Conservation (phyloP, 2,888 invertebrate genomes). For the Melanotus villosus region DNA sequence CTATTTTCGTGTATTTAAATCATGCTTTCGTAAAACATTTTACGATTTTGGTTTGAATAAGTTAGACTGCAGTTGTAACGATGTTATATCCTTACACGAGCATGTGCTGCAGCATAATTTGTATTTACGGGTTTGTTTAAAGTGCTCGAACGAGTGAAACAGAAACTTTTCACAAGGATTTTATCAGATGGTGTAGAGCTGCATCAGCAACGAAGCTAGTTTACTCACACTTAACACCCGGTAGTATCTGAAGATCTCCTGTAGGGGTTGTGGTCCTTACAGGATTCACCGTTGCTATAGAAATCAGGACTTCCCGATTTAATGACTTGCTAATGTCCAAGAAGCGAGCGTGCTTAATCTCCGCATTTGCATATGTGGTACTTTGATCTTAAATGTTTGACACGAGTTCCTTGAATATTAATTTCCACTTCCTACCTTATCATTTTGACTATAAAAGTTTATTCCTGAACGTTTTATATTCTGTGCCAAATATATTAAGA, state of each 20-base stretch:
- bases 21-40: no score
- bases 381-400: constrained; percentile 45
- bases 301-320: constrained; percentile 39
- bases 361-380: constrained; percentile 49
- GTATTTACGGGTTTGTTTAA: background rate
- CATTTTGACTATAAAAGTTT: no score
- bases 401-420: constrained; percentile 11
- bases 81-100: no score
- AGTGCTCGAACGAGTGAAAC: background rate
- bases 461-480: no score
- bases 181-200: constrained; percentile 20
- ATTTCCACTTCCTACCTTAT: background rate
- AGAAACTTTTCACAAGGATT: constrained; percentile 8
- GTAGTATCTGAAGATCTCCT: constrained; percentile 44
- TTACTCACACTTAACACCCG: constrained; percentile 33
- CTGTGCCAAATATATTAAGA: no score
- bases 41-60: no score
- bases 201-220: constrained; percentile 32
- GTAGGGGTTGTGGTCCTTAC: constrained; percentile 42
- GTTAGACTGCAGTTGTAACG: no score
- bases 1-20: no score
- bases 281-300: constrained; percentile 35
- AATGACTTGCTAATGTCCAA: constrained; percentile 51
- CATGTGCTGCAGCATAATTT: no score
- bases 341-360: constrained; percentile 49